Base-by-base conservation (phyloP, 2,113 vertebrate genomes). In the Oceanodroma tethys region DNA sequence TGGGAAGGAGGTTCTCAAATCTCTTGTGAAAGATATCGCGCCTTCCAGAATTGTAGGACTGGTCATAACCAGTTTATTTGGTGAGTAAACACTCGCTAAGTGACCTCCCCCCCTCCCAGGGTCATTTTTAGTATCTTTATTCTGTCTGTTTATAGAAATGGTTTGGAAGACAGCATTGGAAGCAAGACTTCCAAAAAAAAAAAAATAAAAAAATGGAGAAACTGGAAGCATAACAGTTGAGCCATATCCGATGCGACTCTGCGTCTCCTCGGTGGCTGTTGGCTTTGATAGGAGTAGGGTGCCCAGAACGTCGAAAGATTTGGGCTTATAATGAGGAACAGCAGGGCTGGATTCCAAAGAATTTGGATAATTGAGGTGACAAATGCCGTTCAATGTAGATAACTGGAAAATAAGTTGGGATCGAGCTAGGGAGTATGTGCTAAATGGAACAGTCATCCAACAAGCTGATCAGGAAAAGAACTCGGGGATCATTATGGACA, bases 311-410 rank as follows among this genome's bases (percentile, higher is more conserved):
- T 17, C 6, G 21, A 52, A 68, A 40, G 71, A 48, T 68, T 89
- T 3, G 55, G 85, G 82, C 26, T 95, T 22, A 2, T 74, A 79
- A 94, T 80, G 81, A 90, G 75, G 43, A 97, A 75, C 66, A 90
- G 93, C 89, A 78, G 94, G 73, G 78, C 55, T 23, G 52, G 63
- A 88, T 95, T 70, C 82, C 95, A 88, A 60, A 58, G 79, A 63
- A 79, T 84, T 78, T 76, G 91, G 93, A 72, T 96, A 95, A 91
- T 81, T 88, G 93, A 88, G 62, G 76, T 74, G 93, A 93, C 86
- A 88, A 89, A 96, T 93, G 72, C 83, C 45, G 7, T 72, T 96
- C 84, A 58, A 48, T 43, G 4, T 15, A 91, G 96, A 95, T 97
- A 94, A 92, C 58, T 87, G 93, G 90, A 72, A 97, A 94, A 90